phyloP scores from a whole-genome alignment of 2,113 vertebrate genomes.

The Crypturellus undulatus region DNA sequence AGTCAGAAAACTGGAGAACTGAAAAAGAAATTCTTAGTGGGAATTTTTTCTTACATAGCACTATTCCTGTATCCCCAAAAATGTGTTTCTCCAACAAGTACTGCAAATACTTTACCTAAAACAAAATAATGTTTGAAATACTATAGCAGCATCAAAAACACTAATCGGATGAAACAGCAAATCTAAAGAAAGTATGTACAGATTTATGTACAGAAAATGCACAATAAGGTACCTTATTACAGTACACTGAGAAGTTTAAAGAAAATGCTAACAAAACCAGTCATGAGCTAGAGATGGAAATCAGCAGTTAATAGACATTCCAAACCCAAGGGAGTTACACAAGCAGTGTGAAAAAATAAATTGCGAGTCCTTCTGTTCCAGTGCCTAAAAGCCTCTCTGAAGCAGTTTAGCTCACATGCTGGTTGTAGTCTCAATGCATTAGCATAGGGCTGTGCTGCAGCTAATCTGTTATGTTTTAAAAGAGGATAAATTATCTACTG shows the following conservation, averaged over 20 bases:
- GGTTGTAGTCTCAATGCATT: background rate
- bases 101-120: background rate
- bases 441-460: background rate
- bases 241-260: background rate
- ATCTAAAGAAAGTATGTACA: background rate
- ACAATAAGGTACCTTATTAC: background rate
- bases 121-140: background rate
- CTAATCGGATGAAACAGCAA: background rate
- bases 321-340: background rate
- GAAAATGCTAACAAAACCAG: background rate
- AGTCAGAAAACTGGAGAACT: constrained; percentile 40
- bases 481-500: background rate
- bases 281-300: background rate
- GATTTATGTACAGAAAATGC: background rate
- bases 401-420: background rate
- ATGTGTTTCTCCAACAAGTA: background rate
- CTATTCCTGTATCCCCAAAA: background rate
- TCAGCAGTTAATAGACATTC: background rate
- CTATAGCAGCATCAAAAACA: background rate
- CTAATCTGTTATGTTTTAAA: background rate
- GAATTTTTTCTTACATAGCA: background rate
- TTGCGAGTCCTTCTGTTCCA: background rate
- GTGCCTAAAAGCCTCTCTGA: background rate
- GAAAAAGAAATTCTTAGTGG: background rate
- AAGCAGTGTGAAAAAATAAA: background rate